These are phyloP conservation scores for Lepeophtheirus nordmannii DNA, from an alignment of 2,888 invertebrate genomes.

Conservation along the genomic window DNA sequence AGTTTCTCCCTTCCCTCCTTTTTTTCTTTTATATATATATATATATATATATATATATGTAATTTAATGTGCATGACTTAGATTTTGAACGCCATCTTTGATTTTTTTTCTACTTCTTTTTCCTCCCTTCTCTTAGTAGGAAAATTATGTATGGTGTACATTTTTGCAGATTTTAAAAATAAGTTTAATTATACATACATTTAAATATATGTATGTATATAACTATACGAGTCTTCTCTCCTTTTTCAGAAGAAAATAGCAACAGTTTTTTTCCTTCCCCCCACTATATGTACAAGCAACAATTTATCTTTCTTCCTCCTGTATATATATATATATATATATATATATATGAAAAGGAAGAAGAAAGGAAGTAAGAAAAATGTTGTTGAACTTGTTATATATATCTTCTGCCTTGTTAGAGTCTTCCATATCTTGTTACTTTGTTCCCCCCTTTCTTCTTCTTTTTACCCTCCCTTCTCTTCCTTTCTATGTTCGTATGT, in stretches of 20 bases:
- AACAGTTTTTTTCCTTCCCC: neutral
- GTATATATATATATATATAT: neutral
- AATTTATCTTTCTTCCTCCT: neutral
- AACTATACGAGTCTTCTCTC: neutral
- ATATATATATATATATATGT: too few species aligned
- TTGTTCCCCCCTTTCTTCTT: neutral
- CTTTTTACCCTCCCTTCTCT: neutral
- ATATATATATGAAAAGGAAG: neutral
- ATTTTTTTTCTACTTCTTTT: too few species aligned
- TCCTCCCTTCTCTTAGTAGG: too few species aligned
- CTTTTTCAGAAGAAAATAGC: neutral
- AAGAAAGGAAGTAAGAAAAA: constrained; percentile 3
- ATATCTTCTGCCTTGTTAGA: constrained; percentile 6
- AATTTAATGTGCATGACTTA: too few species aligned
- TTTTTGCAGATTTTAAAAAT: too few species aligned
- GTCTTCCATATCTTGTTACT: constrained; percentile 2
- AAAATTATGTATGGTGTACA: too few species aligned
- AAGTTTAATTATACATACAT: too few species aligned
- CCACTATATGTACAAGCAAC: neutral
- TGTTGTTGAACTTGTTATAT: neutral
- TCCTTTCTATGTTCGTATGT: neutral
- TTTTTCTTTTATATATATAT: neutral
- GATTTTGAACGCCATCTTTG: too few species aligned
- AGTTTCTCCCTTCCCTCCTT: neutral
- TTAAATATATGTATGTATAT: neutral